Base-by-base conservation (phyloP, 2,888 invertebrate genomes). In the Nemoura dubitans region DNA sequence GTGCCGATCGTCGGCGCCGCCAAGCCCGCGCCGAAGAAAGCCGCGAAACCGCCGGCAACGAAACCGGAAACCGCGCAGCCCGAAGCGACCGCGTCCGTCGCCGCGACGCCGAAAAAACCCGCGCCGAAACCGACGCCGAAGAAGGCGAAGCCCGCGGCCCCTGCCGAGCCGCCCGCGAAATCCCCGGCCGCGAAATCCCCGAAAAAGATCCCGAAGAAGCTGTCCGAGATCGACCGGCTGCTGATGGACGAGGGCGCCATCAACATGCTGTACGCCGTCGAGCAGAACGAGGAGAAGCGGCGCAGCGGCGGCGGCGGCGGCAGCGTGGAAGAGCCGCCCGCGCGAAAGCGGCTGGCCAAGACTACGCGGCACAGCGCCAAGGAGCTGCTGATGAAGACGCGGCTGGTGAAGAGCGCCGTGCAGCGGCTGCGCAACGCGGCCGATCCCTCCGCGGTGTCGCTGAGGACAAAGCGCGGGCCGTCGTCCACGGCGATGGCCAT, bases 231-330 rank as follows among this genome's bases (percentile, higher is more conserved):
- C 86, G 96, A 97, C 89, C 94, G 93, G 87, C 91, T 97, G 85
- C 92, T 97, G 87, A 96, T 96, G 92, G 97, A 97, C 90, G 97
- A 97, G 90, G 97, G 97, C 0, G 97, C 97, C 1, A 95, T 96
- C 0, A 97, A 97, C 91, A 95, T 97, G 94, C 92, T 97, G 78
- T 96, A 96, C 90, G 95, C 96, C 28, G 93, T 97, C 0, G 96
- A 96, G 89, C 92, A 92, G 59, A 90, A 91, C 0, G 90, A 90
- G 21, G 90, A 90, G 42, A 90, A 90, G 29, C 87, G 88, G 21
- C 42, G 83, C 16, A 43, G 26, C 43, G 87, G 88, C 16, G 59
- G 59, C 21, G 59, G 59, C 16, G 59, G 59, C 16, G 59, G 59
- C 21, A 14, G 59, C 16, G 59, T 3, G 2, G 59, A 59, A 1